Evolutionary conservation across 2,113 vertebrate species (phyloP).

Genomic region (Burhinus bistriatus): DNA sequence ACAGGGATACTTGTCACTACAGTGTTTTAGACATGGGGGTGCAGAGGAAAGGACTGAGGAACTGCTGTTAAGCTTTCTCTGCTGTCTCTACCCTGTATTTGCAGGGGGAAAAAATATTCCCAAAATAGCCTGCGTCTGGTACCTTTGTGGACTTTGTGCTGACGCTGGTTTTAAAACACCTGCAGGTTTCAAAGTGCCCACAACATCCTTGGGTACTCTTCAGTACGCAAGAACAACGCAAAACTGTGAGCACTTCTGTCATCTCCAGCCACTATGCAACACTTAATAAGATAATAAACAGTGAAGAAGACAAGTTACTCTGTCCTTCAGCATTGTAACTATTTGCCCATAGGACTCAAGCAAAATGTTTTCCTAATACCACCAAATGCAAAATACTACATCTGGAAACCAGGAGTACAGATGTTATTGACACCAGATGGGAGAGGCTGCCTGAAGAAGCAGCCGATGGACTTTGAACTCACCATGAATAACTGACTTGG

Average conservation of each 20-base stretch:
- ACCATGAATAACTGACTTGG: accelerated
- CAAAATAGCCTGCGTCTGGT: not conserved
- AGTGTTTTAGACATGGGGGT: not conserved
- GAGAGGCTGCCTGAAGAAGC: not conserved
- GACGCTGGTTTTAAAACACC: not conserved
- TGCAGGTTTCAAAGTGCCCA: constrained; percentile 23
- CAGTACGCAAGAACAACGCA: not conserved
- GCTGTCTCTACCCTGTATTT: not conserved
- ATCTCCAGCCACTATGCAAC: not conserved
- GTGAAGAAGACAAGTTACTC: not conserved
- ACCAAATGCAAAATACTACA: not conserved
- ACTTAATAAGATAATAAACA: not conserved
- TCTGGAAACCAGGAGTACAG: not conserved
- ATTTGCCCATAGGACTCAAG: not conserved
- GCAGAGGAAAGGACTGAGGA: not conserved
- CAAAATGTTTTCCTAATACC: not conserved
- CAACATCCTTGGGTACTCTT: not conserved
- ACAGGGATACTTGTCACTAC: not conserved
- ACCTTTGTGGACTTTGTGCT: not conserved
- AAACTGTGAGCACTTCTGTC: not conserved
- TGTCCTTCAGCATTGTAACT: not conserved
- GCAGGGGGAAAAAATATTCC: not conserved
- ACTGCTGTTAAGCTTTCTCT: not conserved
- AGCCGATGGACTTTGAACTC: not conserved
- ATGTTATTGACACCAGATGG: not conserved